Conservation (phyloP, 2,113 vertebrate species). For the Dasyornis broadbenti region DNA sequence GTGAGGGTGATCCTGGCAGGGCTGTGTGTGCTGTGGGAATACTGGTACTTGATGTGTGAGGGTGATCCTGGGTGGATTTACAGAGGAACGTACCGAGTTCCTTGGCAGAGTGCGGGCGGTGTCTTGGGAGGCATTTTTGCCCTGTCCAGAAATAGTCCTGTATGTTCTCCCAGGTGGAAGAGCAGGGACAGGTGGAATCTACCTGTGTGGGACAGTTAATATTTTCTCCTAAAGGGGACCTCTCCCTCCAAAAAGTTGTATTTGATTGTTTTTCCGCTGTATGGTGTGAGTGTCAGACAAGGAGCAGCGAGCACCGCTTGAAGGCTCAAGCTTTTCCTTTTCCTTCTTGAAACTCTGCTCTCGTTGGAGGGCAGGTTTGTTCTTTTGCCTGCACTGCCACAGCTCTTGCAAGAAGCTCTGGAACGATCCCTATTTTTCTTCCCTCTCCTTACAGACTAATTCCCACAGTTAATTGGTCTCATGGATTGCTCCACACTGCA, state of each 20-base stretch:
- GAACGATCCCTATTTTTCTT: background rate
- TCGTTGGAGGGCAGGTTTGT: background rate
- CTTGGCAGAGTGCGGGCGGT: accelerated
- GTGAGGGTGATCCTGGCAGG: background rate
- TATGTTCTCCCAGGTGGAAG: background rate
- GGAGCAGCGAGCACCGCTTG: background rate
- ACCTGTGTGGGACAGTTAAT: background rate
- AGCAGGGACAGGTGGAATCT: background rate
- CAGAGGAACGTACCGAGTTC: background rate
- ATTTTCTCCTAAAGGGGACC: background rate
- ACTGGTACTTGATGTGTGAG: background rate
- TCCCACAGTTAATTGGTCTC: background rate
- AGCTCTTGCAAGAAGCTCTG: background rate
- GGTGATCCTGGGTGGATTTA: background rate
- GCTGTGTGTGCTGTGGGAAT: background rate
- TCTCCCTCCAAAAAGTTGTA: background rate
- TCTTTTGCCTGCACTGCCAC: background rate
- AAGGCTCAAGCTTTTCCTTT: background rate
- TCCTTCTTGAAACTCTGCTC: background rate
- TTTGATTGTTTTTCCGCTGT: background rate
- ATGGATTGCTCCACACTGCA: background rate
- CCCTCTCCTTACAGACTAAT: background rate
- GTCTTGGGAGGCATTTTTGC: background rate
- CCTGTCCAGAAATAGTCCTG: background rate
- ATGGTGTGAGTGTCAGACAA: background rate